Evolutionary conservation across 2,113 vertebrate species (phyloP).

Genomic region (Columba janthina): DNA sequence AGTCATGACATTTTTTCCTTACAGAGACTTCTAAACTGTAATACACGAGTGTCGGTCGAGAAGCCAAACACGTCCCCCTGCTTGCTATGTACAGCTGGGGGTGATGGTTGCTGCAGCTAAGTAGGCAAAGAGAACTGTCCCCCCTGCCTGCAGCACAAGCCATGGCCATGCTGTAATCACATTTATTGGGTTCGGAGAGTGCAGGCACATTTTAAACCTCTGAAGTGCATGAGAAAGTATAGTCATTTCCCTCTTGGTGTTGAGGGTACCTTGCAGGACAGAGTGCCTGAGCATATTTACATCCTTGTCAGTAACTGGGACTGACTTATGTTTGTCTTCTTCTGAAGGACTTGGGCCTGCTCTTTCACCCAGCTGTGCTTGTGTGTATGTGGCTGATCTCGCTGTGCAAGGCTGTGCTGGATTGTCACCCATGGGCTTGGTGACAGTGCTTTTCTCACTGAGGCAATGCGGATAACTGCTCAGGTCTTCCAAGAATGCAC

Average conservation of each 20-base stretch:
- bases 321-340: neutral
- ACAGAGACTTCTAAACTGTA: neutral
- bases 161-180: neutral
- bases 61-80: neutral
- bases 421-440: neutral
- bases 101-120: neutral
- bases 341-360: neutral
- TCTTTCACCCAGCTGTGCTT: neutral
- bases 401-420: neutral
- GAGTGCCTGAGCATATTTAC: neutral
- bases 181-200: neutral
- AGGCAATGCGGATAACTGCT: neutral
- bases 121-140: neutral
- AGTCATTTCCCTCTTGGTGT: fast-evolving
- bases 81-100: neutral
- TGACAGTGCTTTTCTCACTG: neutral
- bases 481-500: neutral
- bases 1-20: constrained; percentile 13
- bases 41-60: fast-evolving
- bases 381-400: neutral
- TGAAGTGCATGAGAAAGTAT: neutral
- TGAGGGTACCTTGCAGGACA: neutral
- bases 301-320: fast-evolving
- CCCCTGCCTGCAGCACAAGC: neutral
- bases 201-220: neutral